Percentiles rank a stretch among this genome's conserved stretches.
These are phyloP conservation scores for Clarias gariepinus DNA, from an alignment of 2,113 vertebrate genomes.

Conservation along the genomic window DNA sequence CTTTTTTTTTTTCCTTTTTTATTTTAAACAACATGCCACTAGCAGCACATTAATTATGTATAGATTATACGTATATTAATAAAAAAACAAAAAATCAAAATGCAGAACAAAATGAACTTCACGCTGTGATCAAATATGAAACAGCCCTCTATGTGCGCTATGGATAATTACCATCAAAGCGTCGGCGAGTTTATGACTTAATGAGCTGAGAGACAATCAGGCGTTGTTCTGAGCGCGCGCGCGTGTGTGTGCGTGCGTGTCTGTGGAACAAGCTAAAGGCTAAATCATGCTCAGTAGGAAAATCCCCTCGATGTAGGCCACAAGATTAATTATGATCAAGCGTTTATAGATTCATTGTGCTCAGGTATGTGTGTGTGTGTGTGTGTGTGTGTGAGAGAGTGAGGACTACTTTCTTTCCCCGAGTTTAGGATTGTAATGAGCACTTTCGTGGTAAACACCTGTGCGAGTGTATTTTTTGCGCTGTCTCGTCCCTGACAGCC, in stretches of 20 bases:
- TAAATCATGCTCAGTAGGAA: neutral
- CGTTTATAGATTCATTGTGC: neutral
- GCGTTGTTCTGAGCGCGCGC: neutral
- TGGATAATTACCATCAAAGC: neutral
- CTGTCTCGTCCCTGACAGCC: constrained; percentile 36
- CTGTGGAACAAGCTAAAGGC: neutral
- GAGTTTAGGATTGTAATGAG: constrained; percentile 46
- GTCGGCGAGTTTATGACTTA: neutral
- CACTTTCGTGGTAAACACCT: constrained; percentile 14
- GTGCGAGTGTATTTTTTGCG: constrained; percentile 37
- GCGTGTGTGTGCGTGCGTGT: neutral
- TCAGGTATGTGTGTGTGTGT: neutral
- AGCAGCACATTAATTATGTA: constrained; percentile 22
- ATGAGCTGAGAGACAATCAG: neutral
- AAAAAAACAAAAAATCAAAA: neutral
- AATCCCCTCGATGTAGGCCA: neutral
- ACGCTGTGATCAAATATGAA: constrained; percentile 8
- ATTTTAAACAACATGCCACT: neutral
- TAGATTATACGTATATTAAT: neutral
- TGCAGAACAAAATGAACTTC: neutral
- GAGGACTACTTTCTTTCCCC: neutral
- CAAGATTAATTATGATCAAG: too few relatives aligned
- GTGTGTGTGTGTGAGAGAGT: neutral
- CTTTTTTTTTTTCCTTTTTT: neutral
- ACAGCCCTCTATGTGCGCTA: neutral